Evolutionary conservation across 2,888 invertebrate genomes (phyloP).

Genomic region (Mythimna impura): DNA sequence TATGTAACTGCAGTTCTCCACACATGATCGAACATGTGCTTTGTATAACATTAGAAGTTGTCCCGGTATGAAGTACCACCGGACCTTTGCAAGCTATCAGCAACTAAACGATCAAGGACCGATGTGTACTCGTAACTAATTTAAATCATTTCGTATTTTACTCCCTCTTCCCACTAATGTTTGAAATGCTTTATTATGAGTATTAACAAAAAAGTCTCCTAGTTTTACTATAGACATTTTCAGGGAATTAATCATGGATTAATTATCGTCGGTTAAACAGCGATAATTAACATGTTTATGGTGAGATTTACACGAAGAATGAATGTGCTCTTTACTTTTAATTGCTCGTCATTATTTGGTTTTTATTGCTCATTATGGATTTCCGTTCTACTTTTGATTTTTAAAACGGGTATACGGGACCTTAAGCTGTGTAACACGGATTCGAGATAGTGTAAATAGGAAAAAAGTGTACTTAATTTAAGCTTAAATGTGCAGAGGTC

Average conservation of each 20-base stretch:
- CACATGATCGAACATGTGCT: no score
- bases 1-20: no score
- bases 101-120: no score
- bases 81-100: no score
- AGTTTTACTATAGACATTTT: conserved; percentile 20
- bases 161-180: not conserved
- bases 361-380: conserved; percentile 47
- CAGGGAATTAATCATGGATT: conserved; percentile 27
- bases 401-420: not conserved
- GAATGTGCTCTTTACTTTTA: conserved; percentile 48
- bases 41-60: no score
- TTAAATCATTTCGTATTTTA: not conserved
- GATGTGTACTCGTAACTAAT: not conserved
- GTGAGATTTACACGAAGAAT: conserved; percentile 34
- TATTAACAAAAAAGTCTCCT: conserved; percentile 8
- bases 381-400: conserved; percentile 29
- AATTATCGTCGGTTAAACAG: conserved; percentile 21
- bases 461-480: not conserved
- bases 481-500: not conserved
- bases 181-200: not conserved
- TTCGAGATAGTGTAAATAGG: not conserved
- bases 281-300: conserved; percentile 26
- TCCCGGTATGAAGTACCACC: no score
- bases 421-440: not conserved
- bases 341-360: conserved; percentile 38